These are phyloP conservation scores for Hyla sarda DNA, from an alignment of 2,113 vertebrate genomes.

Conservation along the genomic window DNA sequence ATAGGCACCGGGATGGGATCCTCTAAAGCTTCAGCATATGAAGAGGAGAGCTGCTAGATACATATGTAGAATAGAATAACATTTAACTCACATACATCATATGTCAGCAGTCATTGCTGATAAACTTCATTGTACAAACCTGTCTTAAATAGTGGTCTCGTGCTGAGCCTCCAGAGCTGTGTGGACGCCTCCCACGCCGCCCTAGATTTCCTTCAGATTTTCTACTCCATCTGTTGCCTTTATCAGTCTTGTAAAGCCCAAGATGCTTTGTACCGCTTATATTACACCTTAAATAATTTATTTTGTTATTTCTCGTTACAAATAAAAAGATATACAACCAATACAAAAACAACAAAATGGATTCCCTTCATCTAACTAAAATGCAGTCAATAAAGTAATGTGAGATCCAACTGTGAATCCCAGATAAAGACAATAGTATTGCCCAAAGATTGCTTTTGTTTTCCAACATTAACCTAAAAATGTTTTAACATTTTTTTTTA, in stretches of 20 bases:
- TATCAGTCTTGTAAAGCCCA: constrained; percentile 76
- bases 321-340: neutral
- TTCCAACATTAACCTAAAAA: neutral
- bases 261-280: constrained; percentile 88
- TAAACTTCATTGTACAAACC: constrained; percentile 78
- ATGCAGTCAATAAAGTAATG: neutral
- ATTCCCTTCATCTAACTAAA: neutral
- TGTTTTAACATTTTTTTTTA: neutral
- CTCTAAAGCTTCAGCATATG: constrained; percentile 75
- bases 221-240: constrained; percentile 80
- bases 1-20: constrained; percentile 80
- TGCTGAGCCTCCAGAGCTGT: constrained; percentile 77
- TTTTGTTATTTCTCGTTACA: too few species aligned
- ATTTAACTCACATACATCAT: constrained; percentile 66
- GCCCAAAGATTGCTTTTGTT: neutral
- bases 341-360: too few species aligned
- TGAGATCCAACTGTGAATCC: neutral
- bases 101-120: constrained; percentile 65
- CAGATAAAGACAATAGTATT: neutral
- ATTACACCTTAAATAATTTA: constrained; percentile 79
- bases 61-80: constrained; percentile 56
- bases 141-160: constrained; percentile 85
- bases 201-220: constrained; percentile 79
- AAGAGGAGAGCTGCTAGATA: constrained; percentile 77
- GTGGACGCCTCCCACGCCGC: constrained; percentile 83